These are phyloP conservation scores for Agrilus planipennis DNA, from an alignment of 1,140 invertebrate species.

Conservation along the genomic window DNA sequence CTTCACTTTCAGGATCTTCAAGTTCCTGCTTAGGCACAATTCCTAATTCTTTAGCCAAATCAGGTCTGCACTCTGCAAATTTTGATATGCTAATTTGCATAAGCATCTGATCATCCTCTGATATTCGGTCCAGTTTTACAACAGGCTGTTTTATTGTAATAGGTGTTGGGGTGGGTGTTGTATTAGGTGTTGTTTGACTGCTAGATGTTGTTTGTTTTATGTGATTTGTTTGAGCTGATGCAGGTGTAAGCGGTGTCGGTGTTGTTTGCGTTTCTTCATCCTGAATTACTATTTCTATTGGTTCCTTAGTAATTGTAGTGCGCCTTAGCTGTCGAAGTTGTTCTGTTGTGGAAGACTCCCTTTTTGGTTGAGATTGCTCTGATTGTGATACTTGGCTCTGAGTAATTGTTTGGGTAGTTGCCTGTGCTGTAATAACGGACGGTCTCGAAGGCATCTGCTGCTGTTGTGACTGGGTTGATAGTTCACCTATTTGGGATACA, in stretches of 20 bases:
- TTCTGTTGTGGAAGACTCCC: constrained; percentile 39
- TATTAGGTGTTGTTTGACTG: too few relatives aligned
- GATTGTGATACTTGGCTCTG: too few relatives aligned
- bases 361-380: too few relatives aligned
- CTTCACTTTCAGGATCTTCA: constrained; percentile 15
- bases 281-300: neutral
- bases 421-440: too few relatives aligned
- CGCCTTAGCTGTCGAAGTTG: constrained; percentile 15
- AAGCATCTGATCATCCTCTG: constrained; percentile 43
- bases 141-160: constrained; percentile 36
- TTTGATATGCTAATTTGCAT: constrained; percentile 51
- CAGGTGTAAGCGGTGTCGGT: neutral
- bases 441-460: too few relatives aligned
- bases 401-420: too few relatives aligned
- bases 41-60: constrained; percentile 45
- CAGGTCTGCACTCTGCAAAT: constrained; percentile 47
- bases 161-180: too few relatives aligned
- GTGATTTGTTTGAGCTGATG: neutral
- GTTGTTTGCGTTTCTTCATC: neutral
- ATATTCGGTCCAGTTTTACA: constrained; percentile 30
- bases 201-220: constrained; percentile 14
- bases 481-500: too few relatives aligned
- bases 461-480: too few relatives aligned
- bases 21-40: constrained; percentile 19
- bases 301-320: neutral